Evolutionary conservation across 2,113 vertebrate genomes (phyloP), one percentile per base, ranked within the genome.

Genomic region (Pollachius pollachius): DNA sequence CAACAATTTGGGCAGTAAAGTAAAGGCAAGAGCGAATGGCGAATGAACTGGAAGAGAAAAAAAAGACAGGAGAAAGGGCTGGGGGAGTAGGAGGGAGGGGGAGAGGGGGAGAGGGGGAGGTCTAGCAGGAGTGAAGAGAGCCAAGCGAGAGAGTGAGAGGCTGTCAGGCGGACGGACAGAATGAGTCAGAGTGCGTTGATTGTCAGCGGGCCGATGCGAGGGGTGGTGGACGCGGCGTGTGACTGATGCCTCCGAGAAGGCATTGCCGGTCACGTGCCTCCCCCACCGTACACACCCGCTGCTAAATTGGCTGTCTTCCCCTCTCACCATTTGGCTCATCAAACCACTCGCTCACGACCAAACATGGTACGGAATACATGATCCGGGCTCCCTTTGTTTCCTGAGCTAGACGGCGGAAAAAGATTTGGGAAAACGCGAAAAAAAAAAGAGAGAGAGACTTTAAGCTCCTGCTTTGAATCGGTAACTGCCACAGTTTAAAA

Each of bases 241-340:
- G 78, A 83, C 85, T 83, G 83, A 83, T 83, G 81, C 79, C 70
- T 82, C 80, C 2, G 74, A 69, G 74, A 78, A 77, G 75, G 59
- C 64, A 19, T 65, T 68, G 75, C 77, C 63, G 75, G 80, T 88
- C 86, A 87, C 78, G 77, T 85, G 2, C 21, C 21, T 23, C 80
- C 71, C 67, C 74, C 70, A 59, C 83, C 66, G 68, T 13, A 48
- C 83, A 87, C 86, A 75, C 80, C 34, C 52, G 76, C 71, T 79
- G 85, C 77, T 88, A 89, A 89, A 90, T 89, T 87, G 88, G 83
- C 87, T 90, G 84, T 90, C 88, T 86, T 85, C 87, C 86, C 74
- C 41, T 48, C 81, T 83, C 85, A 85, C 76, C 81, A 80, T 85
- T 87, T 79, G 81, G 78, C 85, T 88, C 85, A 85, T 89, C 85